Evolutionary conservation across 1,140 invertebrate genomes (phyloP), one percentile per base, ranked within the genome.

Genomic region (Chlorops oryzae): DNA sequence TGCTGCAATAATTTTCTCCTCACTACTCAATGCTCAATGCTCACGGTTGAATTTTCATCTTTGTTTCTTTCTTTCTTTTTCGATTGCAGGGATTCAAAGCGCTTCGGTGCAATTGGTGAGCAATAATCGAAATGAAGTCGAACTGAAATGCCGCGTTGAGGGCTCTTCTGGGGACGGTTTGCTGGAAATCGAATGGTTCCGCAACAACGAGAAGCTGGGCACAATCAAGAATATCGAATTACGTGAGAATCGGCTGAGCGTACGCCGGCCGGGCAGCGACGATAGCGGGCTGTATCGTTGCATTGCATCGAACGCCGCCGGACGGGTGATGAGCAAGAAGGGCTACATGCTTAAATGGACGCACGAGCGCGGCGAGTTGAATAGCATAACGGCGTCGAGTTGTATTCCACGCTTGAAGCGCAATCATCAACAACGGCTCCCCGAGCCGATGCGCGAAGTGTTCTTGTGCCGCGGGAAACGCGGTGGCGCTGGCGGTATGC

Each of bases 261-360:
- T 89, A 7, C 78, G 77, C 45, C 70, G 74, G 48, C 78, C 81
- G 0, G 76, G 77, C 5, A 62, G 78, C 10, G 73, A 76, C 18
- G 85, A 90, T 61, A 83, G 79, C 58, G 80, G 83, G 3, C 79
- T 82, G 12, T 88, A 88, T 71, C 78, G 84, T 52, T 91, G 88
- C 70, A 75, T 84, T 20, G 88, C 86, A 7, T 77, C 79, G 35
- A 90, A 91, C 72, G 76, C 77, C 2, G 82, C 85, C 1, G 88
- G 87, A 2, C 77, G 80, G 25, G 82, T 90, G 46, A 80, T 88
- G 63, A 74, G 72, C 46, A 76, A 80, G 35, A 86, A 83, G 65
- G 83, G 83, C 75, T 77, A 77, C 45, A 55, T 75, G 17, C 51
- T 73, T 7, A 59, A 74, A 28, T 57, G 50, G 47, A 40, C 25